Base-by-base conservation (phyloP, 2,113 vertebrate genomes). In the Strix aluco region DNA sequence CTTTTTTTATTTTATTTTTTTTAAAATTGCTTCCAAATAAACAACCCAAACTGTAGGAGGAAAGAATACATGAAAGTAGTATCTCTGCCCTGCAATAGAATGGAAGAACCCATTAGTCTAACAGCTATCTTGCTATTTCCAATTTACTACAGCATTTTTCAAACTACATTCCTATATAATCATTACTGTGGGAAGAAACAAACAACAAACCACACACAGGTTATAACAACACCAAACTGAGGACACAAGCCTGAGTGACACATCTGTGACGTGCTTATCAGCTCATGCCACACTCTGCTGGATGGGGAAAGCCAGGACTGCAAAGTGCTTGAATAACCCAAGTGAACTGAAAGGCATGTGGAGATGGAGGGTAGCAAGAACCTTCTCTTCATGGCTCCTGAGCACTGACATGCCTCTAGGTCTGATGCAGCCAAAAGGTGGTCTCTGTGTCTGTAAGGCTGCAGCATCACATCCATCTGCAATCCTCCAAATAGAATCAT, bases 331-430 rank as follows among this genome's bases (percentile, higher is more conserved):
- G 19, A 73, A 6, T 16, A 81, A 66, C 10, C 51, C 13, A 52
- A 86, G 40, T 16, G 5, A 40, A 30, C 4, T 4, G 8, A 42
- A 88, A 61, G 5, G 6, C 13, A 51, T 1, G 5, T 22, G 54
- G 81, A 59, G 21, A 12, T 9, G 16, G 5, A 22, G 13, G 12
- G 13, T 26, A 65, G 5, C 7, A 13, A 11, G 10, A 44, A 38
- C 57, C 27, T 49, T 46, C 11, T 27, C 26, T 38, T 57, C 13
- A 25, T 1, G 0, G 18, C 32, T 44, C 36, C 65, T 1, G 1
- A 90, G 62, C 34, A 40, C 34, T 38, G 15, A 34, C 38, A 25
- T 2, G 15, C 19, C 70, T 73, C 52, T 27, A 38, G 61, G 36
- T 32, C 19, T 59, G 46, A 34, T 20, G 22, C 11, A 51, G 44